Percentiles rank a stretch among this genome's conserved stretches.
phyloP scores from a whole-genome alignment of 2,888 invertebrate species.

The Phortica magna region DNA sequence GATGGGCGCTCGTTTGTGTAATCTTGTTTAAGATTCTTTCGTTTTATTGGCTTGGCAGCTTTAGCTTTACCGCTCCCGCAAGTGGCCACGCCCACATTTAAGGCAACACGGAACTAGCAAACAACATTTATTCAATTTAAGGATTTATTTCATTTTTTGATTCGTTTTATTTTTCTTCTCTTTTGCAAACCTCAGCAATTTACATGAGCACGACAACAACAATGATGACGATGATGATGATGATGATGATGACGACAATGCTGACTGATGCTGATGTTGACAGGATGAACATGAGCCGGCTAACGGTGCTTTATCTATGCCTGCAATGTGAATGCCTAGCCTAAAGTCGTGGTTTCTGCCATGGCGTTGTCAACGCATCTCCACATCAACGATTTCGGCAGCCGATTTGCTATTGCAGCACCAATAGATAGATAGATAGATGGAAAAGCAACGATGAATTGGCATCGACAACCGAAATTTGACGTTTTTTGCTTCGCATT shows the following conservation, averaged over 20 bases:
- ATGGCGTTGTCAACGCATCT: slow-evolving; percentile 7
- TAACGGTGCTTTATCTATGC: neutral
- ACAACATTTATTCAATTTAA: slow-evolving; percentile 19
- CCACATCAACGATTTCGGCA: slow-evolving; percentile 19
- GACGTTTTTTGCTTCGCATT: neutral
- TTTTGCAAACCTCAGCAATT: slow-evolving; percentile 13
- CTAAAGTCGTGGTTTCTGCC: slow-evolving; percentile 14
- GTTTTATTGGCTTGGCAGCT: neutral
- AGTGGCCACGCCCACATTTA: neutral
- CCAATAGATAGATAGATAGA: neutral
- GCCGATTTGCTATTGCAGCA: slow-evolving; percentile 19
- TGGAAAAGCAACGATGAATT: neutral
- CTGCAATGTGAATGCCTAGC: neutral
- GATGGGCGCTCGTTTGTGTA: neutral
- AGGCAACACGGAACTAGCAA: neutral
- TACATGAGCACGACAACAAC: neutral
- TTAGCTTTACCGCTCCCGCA: neutral
- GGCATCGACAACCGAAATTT: neutral
- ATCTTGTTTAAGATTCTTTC: neutral
- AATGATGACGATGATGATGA: neutral
- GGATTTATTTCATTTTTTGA: slow-evolving; percentile 18
- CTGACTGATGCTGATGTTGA: slow-evolving; percentile 7
- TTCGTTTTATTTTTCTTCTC: neutral
- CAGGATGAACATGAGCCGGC: slow-evolving; percentile 17
- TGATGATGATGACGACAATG: neutral